Conservation (phyloP, 2,888 invertebrate species). For the Microctonus hyperodae region DNA sequence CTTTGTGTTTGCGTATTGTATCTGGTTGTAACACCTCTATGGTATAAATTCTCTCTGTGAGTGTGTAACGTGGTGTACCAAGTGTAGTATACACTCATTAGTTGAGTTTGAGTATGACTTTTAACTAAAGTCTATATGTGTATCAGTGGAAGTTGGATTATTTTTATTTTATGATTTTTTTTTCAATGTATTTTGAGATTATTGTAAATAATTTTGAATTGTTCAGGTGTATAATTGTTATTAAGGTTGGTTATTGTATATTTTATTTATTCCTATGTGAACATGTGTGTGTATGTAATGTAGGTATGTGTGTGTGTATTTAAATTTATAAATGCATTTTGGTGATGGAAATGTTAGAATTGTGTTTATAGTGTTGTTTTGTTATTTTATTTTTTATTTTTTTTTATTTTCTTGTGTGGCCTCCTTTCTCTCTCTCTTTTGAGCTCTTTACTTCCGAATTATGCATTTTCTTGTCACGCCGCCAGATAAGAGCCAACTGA, state of each 20-base stretch:
- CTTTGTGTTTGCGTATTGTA: slow-evolving; percentile 5
- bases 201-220: slow-evolving; percentile 7
- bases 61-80: not conserved
- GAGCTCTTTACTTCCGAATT: slow-evolving; percentile 50
- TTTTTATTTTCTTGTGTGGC: not conserved
- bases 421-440: not conserved
- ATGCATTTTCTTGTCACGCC: slow-evolving; percentile 61
- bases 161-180: not conserved
- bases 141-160: slow-evolving; percentile 5
- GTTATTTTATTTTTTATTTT: too few relatives aligned
- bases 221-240: not conserved
- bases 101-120: slow-evolving; percentile 28
- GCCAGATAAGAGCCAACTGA: slow-evolving; percentile 59
- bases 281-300: too few relatives aligned
- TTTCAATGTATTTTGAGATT: not conserved
- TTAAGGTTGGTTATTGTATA: too few relatives aligned
- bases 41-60: not conserved
- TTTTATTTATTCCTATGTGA: too few relatives aligned
- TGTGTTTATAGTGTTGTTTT: too few relatives aligned
- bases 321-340: too few relatives aligned
- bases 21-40: slow-evolving; percentile 13
- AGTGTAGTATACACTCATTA: slow-evolving; percentile 26
- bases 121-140: slow-evolving; percentile 19
- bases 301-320: too few relatives aligned
- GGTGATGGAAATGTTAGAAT: too few relatives aligned